Base-by-base conservation (phyloP, 64 coral and sea anemone species). In the Acropora yongei region DNA sequence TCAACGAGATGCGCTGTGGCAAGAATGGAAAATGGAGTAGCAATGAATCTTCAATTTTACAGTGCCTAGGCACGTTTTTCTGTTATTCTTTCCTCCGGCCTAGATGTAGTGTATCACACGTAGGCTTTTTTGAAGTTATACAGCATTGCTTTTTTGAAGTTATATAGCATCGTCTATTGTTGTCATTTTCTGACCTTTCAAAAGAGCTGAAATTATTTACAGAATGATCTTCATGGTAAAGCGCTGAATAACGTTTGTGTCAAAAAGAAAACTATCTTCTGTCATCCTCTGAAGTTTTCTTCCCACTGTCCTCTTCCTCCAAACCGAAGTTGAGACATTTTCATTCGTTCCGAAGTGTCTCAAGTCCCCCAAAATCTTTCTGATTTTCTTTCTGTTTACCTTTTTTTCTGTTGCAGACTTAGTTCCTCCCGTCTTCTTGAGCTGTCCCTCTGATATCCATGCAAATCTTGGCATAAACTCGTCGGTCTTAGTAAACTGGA, bases 361-460 rank as follows among this genome's bases (percentile, higher is more conserved):
- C 1, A 55, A 55, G 9, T 55, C 58, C 8, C 58, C 58, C 58
- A 63, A 63, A 63, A 30, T 30, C 30, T 30, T 30, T 30, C 18
- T 71, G 3, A 71, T 71, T 71, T 71, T 71, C 18, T 71, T 58
- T 41, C 10, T 48, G 30, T 44, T 72, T 80, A 7, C 12, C 19
- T 16, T 44, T 18, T 65, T 30, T 30, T 30, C n/a, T 69, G 9
- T 50, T 57, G 40, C 41, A 94, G 93, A 94, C 44, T 47, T 89
- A 47, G 78, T 80, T 49, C 88, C 93, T 44, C 93, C 93, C 0
- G 79, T 78, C 30, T 90, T 94, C 40, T 77, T 42, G 61, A 90
- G 73, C 10, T 94, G 93, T 50, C 93, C 93, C 18, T 86, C 88
- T 12, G 88, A 94, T 79, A 94, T 94, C 12, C 58, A 61, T 77